A percentile compares a stretch with the other conserved stretches of the same genome.
These are phyloP conservation scores for Helicolenus hilgendorfi DNA, from an alignment of 2,797 vertebrate genomes.

Conservation along the genomic window DNA sequence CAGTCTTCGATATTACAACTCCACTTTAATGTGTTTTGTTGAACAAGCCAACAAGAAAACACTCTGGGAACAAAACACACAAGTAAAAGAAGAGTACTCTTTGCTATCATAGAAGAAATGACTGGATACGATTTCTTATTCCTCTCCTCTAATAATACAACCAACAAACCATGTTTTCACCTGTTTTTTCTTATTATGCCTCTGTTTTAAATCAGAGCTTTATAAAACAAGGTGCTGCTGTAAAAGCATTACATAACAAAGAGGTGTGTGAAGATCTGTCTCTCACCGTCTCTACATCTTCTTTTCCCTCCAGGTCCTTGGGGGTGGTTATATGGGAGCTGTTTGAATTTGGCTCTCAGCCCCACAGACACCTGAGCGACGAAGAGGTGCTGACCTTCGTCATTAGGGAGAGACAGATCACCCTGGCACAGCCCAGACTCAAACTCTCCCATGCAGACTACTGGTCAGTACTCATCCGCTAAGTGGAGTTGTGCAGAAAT, in stretches of 20 bases:
- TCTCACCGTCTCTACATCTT: constrained; percentile 21
- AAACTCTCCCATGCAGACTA: constrained; percentile 95
- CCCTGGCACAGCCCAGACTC: constrained; percentile 94
- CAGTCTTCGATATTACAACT: background rate
- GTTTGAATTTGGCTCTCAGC: constrained; percentile 96
- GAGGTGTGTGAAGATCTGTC: background rate
- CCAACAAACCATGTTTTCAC: background rate
- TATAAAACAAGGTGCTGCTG: constrained; percentile 11
- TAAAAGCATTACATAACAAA: constrained; percentile 40
- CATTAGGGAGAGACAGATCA: constrained; percentile 96
- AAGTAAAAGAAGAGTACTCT: background rate
- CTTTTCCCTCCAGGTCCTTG: constrained; percentile 90
- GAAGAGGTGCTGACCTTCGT: constrained; percentile 96
- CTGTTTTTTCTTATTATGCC: background rate
- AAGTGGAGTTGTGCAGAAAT: background rate
- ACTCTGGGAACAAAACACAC: background rate
- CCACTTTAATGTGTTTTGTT: constrained; percentile 19
- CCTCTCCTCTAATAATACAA: background rate
- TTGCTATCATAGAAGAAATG: background rate
- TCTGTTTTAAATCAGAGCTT: constrained; percentile 1
- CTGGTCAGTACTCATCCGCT: constrained; percentile 89
- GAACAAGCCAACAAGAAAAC: constrained; percentile 5
- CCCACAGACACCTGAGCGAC: constrained; percentile 95
- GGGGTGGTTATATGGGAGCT: constrained; percentile 97
- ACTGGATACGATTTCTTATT: background rate